Percentiles rank a stretch among this genome's conserved stretches.
Conservation (phyloP, 2,113 vertebrate genomes). For the Eira barbara region DNA sequence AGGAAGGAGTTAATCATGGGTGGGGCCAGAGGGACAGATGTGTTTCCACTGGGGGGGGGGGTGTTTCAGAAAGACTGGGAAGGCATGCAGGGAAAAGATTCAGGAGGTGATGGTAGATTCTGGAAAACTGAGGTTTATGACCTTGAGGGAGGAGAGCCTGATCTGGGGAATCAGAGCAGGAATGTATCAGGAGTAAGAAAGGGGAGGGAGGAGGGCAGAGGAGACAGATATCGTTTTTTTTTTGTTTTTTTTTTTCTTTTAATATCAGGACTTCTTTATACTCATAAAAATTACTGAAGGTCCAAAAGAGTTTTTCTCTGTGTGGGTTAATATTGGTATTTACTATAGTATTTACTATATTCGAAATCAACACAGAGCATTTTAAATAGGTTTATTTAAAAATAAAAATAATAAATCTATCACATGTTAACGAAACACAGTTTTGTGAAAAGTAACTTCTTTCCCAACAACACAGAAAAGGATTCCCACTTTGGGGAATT, state of each 20-base stretch:
- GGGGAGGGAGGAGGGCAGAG: not conserved
- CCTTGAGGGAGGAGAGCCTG: not conserved
- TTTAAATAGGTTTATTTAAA: not conserved
- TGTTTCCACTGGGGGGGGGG: not conserved
- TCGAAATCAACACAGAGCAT: conserved; percentile 8
- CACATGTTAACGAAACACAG: not conserved
- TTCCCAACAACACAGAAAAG: not conserved
- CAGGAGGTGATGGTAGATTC: not conserved
- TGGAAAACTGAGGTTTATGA: not conserved
- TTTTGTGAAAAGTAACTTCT: conserved; percentile 20
- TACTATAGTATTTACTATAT: not conserved
- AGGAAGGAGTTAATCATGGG: conserved; percentile 19
- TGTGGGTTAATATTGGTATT: not conserved
- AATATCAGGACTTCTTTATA: not conserved
- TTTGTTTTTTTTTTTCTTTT: not conserved
- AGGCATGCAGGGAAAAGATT: not conserved
- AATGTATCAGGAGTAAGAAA: no score
- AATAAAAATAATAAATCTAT: conserved; percentile 36
- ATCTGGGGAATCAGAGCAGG: not conserved
- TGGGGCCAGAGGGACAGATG: not conserved
- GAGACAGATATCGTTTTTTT: not conserved
- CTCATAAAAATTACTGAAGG: not conserved
- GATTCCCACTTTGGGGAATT: not conserved
- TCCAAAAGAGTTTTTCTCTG: not conserved
- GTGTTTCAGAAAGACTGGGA: not conserved